Percentiles rank a stretch among this genome's conserved stretches.
phyloP scores from a whole-genome alignment of 2,113 vertebrate species.

The Plotosus lineatus region DNA sequence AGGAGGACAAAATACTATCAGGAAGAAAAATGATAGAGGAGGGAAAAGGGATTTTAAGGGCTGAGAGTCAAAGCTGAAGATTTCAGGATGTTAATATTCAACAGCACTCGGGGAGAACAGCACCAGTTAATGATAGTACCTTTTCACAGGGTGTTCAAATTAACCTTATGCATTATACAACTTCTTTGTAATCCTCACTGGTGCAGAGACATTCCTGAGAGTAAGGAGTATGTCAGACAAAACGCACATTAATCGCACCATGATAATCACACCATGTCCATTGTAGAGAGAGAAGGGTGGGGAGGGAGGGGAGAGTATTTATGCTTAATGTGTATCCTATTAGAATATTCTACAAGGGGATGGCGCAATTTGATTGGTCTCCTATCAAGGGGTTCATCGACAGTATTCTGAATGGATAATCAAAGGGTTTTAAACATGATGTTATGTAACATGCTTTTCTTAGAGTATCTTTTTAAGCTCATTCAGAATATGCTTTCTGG shows the following conservation, averaged over 20 bases:
- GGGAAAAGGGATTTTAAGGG: conserved; percentile 53
- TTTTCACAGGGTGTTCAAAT: conserved; percentile 54
- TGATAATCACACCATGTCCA: neutral
- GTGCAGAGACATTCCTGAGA: neutral
- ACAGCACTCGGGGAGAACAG: conserved; percentile 38
- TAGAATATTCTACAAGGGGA: too few species aligned
- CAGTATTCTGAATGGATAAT: too few species aligned
- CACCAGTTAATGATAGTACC: conserved; percentile 49
- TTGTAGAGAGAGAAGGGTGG: neutral
- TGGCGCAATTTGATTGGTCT: too few species aligned
- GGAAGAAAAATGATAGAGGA: neutral
- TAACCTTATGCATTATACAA: conserved; percentile 58
- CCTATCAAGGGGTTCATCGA: too few species aligned
- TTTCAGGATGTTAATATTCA: conserved; percentile 62
- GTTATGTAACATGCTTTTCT: too few species aligned
- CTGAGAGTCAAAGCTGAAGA: conserved; percentile 61
- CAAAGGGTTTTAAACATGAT: too few species aligned
- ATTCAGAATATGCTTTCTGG: too few species aligned
- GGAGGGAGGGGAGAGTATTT: too few species aligned
- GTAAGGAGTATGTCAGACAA: neutral
- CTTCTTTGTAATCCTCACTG: neutral
- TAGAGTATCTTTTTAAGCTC: too few species aligned
- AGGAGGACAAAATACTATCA: conserved; percentile 29
- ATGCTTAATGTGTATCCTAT: too few species aligned
- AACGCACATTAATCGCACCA: neutral